Percentiles rank a stretch among this genome's conserved stretches.
Conservation (phyloP, 2,888 invertebrate species). For the Pecten maximus region DNA sequence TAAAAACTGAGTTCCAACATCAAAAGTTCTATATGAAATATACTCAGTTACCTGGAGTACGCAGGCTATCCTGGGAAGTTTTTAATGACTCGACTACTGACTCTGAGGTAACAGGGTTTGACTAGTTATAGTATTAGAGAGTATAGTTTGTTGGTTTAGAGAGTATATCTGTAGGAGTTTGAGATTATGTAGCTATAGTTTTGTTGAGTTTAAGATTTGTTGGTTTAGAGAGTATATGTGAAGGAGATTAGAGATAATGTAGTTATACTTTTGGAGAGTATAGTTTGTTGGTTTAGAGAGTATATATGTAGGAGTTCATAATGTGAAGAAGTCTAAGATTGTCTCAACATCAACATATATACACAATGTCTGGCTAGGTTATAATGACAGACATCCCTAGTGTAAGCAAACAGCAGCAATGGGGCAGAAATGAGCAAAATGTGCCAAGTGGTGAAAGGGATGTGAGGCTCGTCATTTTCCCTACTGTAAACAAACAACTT, state of each 20-base stretch:
- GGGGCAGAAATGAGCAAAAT: not conserved
- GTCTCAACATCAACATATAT: not conserved
- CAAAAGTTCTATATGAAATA: too few relatives aligned
- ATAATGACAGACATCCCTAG: not conserved
- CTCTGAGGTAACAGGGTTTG: too few relatives aligned
- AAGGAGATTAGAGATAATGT: not conserved
- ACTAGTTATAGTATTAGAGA: not conserved
- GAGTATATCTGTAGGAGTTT: not conserved
- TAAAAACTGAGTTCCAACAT: too few relatives aligned
- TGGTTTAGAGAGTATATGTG: not conserved
- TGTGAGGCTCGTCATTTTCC: not conserved
- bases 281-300: not conserved
- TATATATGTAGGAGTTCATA: not conserved
- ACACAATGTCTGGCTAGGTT: not conserved
- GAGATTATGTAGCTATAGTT: not conserved
- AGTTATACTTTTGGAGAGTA: not conserved
- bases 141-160: not conserved
- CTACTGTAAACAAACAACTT: constrained; percentile 16
- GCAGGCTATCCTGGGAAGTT: too few relatives aligned
- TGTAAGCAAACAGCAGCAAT: constrained; percentile 12
- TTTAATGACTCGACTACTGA: too few relatives aligned
- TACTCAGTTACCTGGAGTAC: too few relatives aligned
- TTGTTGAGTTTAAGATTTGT: too few relatives aligned
- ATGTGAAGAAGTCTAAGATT: not conserved
- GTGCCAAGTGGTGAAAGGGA: constrained; percentile 20